Evolutionary conservation across 2,888 invertebrate species (phyloP), one percentile per base, ranked within the genome.

Genomic region (Drosophila macrospina): DNA sequence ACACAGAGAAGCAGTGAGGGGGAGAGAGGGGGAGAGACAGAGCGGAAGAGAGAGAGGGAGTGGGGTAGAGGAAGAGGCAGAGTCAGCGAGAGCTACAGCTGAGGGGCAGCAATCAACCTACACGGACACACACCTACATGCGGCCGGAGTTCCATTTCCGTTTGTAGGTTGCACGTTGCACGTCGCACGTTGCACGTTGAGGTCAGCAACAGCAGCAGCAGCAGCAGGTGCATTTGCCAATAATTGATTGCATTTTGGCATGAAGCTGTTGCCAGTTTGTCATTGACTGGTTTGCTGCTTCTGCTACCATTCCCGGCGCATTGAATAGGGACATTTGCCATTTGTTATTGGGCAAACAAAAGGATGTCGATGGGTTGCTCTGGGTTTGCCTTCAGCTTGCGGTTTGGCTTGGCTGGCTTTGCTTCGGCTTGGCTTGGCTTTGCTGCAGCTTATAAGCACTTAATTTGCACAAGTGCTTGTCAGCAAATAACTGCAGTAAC

Each of bases 231-330:
- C 81, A 81, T 77, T 83, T 83, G 62, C 76, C 86, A 80, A 77
- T 83, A 85, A 80, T 83, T 83, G 80, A 84, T 84, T 86, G 77
- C 83, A 77, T 78, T 86, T 80, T 72, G 76, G 65, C 83, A 80
- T 84, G 82, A 61, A 88, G 84, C 81, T 74, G 79, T 70, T 68
- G 64, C 69, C 78, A 69, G 36, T 60, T 50, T 36, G 39, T 54
- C 51, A 55, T n/a, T 39, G 39, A 37, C 57, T 50, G 20, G 20
- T 42, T 56, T 28, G 39, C 30, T 10, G 16, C 30, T 39, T 15
- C 24, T 11, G 20, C 20, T 20, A 1, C 20, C 3, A 20, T 20
- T 20, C 20, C 2, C 1, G 20, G 20, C 20, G 20, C 44, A 64
- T 56, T 52, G 64, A 32, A 69, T 2, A 56, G 26, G 4, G 63